Conservation (phyloP, 2,113 vertebrate species). For the Melanerpes aurifrons region DNA sequence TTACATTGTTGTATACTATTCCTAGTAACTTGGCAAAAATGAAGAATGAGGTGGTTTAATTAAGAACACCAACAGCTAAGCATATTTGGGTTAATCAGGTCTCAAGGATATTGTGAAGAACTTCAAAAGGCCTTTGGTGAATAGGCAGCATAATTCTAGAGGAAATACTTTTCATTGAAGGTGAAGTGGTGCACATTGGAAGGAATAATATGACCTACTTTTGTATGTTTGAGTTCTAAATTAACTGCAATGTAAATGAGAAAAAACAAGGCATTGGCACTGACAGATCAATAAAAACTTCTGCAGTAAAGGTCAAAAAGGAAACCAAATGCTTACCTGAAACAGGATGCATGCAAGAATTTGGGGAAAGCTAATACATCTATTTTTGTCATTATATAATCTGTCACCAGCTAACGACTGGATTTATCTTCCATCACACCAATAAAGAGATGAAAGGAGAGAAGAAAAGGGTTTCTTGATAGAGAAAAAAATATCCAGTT, state of each 20-base stretch:
- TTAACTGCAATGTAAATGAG: neutral
- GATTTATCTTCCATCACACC: neutral
- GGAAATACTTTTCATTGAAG: neutral
- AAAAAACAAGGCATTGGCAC: neutral
- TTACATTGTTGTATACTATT: neutral
- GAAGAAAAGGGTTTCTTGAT: neutral
- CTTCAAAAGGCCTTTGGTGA: constrained; percentile 24
- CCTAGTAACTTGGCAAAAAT: neutral
- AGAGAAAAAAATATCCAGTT: neutral
- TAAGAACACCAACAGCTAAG: neutral
- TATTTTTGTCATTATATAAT: neutral
- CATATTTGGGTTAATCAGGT: constrained; percentile 40
- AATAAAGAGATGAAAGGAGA: neutral
- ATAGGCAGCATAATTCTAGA: constrained; percentile 1
- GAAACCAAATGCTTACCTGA: neutral
- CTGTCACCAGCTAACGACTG: neutral
- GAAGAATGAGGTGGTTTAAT: neutral
- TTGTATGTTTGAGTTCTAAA: neutral
- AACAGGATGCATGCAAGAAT: neutral
- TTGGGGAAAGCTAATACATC: neutral
- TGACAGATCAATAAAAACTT: neutral
- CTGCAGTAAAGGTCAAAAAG: neutral
- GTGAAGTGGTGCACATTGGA: neutral
- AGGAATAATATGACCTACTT: constrained; percentile 1
- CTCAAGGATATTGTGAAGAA: constrained; percentile 29